Conservation (phyloP, 2,888 invertebrate species). For the Hydraecia micacea region DNA sequence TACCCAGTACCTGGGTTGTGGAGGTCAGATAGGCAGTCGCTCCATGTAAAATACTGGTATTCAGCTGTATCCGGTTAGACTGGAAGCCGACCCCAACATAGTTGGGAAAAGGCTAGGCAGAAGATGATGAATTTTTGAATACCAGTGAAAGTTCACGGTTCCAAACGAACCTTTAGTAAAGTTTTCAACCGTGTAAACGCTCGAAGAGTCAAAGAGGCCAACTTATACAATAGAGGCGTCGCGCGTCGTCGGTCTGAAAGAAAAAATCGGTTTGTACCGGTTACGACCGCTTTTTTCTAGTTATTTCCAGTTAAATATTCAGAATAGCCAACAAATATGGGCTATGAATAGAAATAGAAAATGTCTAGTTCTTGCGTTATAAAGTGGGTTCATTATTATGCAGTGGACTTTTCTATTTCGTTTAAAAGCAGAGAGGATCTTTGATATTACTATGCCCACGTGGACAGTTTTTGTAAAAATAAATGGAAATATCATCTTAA, state of each 20-base stretch:
- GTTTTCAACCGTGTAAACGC: slow-evolving; percentile 31
- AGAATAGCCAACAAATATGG: slow-evolving; percentile 40
- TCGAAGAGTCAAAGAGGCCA: slow-evolving; percentile 28
- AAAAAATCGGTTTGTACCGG: slow-evolving; percentile 15
- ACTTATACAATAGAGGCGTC: slow-evolving; percentile 17
- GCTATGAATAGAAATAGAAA: slow-evolving; percentile 49
- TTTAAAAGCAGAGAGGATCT: neutral
- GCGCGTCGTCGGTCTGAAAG: slow-evolving; percentile 7
- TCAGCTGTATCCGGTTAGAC: no score
- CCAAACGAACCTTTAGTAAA: slow-evolving; percentile 43
- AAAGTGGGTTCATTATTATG: slow-evolving; percentile 6
- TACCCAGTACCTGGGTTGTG: no score
- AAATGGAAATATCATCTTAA: neutral
- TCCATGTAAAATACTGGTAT: no score
- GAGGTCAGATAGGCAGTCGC: no score
- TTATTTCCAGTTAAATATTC: slow-evolving; percentile 37
- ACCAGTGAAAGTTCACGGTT: slow-evolving; percentile 1
- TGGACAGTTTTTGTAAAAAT: slow-evolving; percentile 9
- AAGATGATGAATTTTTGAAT: no score
- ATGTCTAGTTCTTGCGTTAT: slow-evolving; percentile 24
- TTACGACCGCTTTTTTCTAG: slow-evolving; percentile 9
- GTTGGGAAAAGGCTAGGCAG: no score
- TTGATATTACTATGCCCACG: neutral
- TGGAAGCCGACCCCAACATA: no score
- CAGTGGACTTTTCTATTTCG: slow-evolving; percentile 1